A percentile compares a stretch with the other conserved stretches of the same genome.
These are phyloP conservation scores for Schizopygopsis pylzovi DNA, from an alignment of 2,797 vertebrate genomes.

Conservation along the genomic window DNA sequence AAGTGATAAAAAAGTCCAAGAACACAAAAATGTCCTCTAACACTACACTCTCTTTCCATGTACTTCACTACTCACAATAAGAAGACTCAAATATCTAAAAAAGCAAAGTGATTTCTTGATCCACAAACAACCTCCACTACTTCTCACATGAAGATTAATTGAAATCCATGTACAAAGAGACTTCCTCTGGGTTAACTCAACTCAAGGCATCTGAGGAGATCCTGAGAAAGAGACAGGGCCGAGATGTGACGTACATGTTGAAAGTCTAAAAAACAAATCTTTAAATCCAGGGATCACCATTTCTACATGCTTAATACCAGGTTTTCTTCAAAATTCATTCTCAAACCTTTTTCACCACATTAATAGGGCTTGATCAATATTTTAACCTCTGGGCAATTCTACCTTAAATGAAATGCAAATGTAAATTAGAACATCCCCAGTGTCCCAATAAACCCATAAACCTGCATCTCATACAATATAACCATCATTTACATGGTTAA, in stretches of 20 bases:
- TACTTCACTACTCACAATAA: not conserved
- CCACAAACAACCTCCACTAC: not conserved
- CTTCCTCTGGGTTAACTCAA: conserved; percentile 1
- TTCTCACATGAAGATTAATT: not conserved
- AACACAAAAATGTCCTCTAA: conserved; percentile 31
- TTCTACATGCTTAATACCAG: conserved; percentile 42
- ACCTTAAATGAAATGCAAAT: conserved; percentile 55
- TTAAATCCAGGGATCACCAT: conserved; percentile 54
- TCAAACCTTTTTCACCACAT: conserved; percentile 42
- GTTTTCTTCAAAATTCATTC: conserved; percentile 56
- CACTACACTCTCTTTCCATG: not conserved
- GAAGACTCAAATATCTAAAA: not conserved
- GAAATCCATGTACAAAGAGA: not conserved
- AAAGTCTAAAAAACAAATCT: conserved; percentile 51
- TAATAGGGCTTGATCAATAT: conserved; percentile 57
- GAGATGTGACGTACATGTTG: not conserved
- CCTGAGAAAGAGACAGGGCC: not conserved
- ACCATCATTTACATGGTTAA: conserved; percentile 43
- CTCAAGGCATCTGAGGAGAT: conserved; percentile 12
- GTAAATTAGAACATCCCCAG: conserved; percentile 52
- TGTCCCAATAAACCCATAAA: conserved; percentile 50
- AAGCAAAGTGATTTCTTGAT: not conserved
- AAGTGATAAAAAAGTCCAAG: conserved; percentile 34
- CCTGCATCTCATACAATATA: conserved; percentile 41
- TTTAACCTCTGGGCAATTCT: conserved; percentile 52